Base-by-base conservation (phyloP, 1,140 invertebrate genomes). In the Bombus picipes region DNA sequence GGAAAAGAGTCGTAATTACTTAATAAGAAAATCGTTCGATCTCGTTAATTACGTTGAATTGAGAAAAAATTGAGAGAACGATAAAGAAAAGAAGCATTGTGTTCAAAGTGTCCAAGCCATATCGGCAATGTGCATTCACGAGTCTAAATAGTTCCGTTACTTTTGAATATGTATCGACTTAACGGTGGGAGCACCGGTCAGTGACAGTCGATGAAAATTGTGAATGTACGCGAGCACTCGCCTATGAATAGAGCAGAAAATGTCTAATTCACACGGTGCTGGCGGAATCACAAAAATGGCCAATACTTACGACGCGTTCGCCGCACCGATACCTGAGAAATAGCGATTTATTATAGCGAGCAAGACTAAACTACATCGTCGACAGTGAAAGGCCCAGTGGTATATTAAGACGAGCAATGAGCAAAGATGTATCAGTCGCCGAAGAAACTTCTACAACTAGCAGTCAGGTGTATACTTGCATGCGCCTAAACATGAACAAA, bases 361-460 rank as follows among this genome's bases (percentile, higher is more conserved):
- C 74, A 81, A 88, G 89, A 93, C 92, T 89, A 93, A 92, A 93
- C 91, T 82, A 90, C 85, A 89, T 87, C 87, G 71, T 76, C 91
- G 89, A 92, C 92, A 94, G 95, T 95, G 95, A 95, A 95, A 95
- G 95, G 94, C 92, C 79, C 71, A 18, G 28, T 66, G 83, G 90
- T 94, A 95, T 95, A 95, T 95, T 95, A 95, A 94, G 93, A 93
- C 91, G 92, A 87, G 94, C 92, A 94, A 93, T 93, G 89, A 77
- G 85, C 87, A 89, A 94, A 93, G 94, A 95, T 94, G 91, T 93
- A 94, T 94, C 94, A 95, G 95, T 95, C 90, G 88, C 85, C 83
- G 87, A 92, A 92, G 87, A 87, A 86, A 92, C 84, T 91, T 88
- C 80, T 80, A 47, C 85, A 83, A 87, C 81, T 77, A 92, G 89